phyloP scores from a whole-genome alignment of 2,888 invertebrate species.

The Torymus auratus region DNA sequence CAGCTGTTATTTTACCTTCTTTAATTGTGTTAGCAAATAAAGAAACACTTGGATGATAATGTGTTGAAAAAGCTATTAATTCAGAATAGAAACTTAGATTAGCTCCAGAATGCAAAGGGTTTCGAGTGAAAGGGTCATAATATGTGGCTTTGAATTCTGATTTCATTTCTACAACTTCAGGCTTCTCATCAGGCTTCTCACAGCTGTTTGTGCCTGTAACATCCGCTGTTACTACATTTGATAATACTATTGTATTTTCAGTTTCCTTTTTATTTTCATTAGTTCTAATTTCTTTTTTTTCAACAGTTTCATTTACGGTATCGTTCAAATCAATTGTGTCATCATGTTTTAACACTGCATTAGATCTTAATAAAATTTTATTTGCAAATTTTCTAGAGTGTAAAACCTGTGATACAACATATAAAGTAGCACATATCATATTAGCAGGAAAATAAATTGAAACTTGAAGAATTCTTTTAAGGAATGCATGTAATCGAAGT shows the following conservation, averaged over 20 bases:
- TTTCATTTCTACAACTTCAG: slow-evolving; percentile 60
- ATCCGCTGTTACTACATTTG: slow-evolving; percentile 54
- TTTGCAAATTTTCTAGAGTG: slow-evolving; percentile 64
- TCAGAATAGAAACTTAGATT: slow-evolving; percentile 86
- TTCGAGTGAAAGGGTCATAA: slow-evolving; percentile 86
- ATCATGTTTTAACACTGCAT: slow-evolving; percentile 58
- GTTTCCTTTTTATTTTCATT: slow-evolving; percentile 40
- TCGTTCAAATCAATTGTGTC: slow-evolving; percentile 40
- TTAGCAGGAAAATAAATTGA: slow-evolving; percentile 85
- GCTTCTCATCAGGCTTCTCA: slow-evolving; percentile 48
- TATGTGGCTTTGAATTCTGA: slow-evolving; percentile 69
- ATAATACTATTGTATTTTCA: slow-evolving; percentile 54
- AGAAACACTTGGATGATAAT: slow-evolving; percentile 95
- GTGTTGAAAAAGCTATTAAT: slow-evolving; percentile 83
- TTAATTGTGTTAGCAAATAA: slow-evolving; percentile 90
- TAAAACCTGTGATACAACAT: slow-evolving; percentile 83
- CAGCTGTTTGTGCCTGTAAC: slow-evolving; percentile 39
- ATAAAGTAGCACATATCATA: slow-evolving; percentile 89
- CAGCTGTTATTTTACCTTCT: slow-evolving; percentile 78
- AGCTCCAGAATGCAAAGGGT: slow-evolving; percentile 91
- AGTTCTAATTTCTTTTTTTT: slow-evolving; percentile 37
- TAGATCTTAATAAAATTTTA: slow-evolving; percentile 59
- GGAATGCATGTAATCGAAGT: slow-evolving; percentile 86
- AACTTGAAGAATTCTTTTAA: slow-evolving; percentile 89
- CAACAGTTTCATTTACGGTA: slow-evolving; percentile 13